Base-by-base conservation (phyloP, 2,797 vertebrate species). In the Botia almorhae region DNA sequence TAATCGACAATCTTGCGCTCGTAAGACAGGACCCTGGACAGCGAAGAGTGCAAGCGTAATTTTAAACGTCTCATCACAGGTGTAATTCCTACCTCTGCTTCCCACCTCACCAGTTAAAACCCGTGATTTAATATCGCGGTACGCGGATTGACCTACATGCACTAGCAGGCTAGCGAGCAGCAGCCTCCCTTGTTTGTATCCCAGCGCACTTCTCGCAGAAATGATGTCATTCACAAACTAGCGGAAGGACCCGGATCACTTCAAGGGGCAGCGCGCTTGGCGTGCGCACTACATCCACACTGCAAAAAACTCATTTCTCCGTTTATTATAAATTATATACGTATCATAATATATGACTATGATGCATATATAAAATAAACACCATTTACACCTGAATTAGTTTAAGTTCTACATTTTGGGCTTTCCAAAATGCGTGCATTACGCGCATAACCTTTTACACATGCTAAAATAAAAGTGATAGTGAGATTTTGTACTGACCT, bases 11-110 rank as follows among this genome's bases (percentile, higher is more conserved):
- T 89, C 85, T 86, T 90, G 88, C 91, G 92, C 89, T 91, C 90
- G 90, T 93, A 89, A 90, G 89, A 91, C 91, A 91, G 92, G 91
- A 93, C 91, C 92, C 91, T 90, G 94, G 94, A 93, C 91, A 93
- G 89, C 90, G 91, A 87, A 92, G 93, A 92, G 94, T 92, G 92
- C 89, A 89, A 89, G 93, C 92, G 91, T 92, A 94, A 39, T 76
- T 94, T 91, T 88, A 91, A 91, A 85, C 87, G 89, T 88, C 84
- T 90, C 93, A 94, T 89, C 86, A 90, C 89, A 89, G 4, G 33
- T 19, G 85, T 82, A 82, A 88, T 79, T 50, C 39, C 78, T 71
- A 78, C 56, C 78, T 61, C 72, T 33, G 60, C 76, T 65, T 74
- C 56, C 46, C n/a, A 51, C 6, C 61, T 74, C 63, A 71, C 77